Percentiles rank a stretch among this genome's conserved stretches.
Evolutionary conservation across 2,113 vertebrate genomes (phyloP).

Genomic region (Scartelaos histophorus): DNA sequence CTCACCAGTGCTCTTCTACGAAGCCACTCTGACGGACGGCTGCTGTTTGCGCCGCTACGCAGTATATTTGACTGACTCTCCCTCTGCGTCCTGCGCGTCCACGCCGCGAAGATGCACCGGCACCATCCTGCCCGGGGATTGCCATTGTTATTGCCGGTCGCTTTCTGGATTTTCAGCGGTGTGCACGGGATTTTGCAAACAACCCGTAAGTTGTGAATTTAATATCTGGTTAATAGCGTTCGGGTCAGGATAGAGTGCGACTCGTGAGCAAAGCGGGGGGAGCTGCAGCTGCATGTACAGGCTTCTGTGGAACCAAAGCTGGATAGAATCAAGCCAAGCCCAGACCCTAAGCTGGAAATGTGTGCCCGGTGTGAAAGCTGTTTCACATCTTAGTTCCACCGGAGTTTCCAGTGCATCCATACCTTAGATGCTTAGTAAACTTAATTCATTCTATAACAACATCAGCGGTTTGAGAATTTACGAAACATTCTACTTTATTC

Average conservation of each 20-base stretch:
- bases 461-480: background rate
- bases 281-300: constrained; percentile 29
- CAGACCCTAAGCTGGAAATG: background rate
- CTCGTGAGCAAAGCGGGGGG: constrained; percentile 12
- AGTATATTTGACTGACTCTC: constrained; percentile 27
- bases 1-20: constrained; percentile 59
- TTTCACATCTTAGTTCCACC: background rate
- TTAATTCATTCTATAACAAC: background rate
- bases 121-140: constrained; percentile 61
- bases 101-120: constrained; percentile 67
- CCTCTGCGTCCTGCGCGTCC: constrained; percentile 35
- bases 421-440: background rate
- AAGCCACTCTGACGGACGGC: constrained; percentile 57
- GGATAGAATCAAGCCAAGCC: constrained; percentile 1
- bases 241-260: background rate
- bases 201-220: constrained; percentile 75
- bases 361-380: background rate
- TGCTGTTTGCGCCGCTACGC: constrained; percentile 27
- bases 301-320: constrained; percentile 3
- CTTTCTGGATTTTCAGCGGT: constrained; percentile 75
- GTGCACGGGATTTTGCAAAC: constrained; percentile 73
- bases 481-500: background rate
- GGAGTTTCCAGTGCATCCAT: background rate
- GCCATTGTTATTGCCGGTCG: constrained; percentile 49
- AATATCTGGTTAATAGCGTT: background rate